Base-by-base conservation (phyloP, 2,888 invertebrate species). In the Brenthis hecate region DNA sequence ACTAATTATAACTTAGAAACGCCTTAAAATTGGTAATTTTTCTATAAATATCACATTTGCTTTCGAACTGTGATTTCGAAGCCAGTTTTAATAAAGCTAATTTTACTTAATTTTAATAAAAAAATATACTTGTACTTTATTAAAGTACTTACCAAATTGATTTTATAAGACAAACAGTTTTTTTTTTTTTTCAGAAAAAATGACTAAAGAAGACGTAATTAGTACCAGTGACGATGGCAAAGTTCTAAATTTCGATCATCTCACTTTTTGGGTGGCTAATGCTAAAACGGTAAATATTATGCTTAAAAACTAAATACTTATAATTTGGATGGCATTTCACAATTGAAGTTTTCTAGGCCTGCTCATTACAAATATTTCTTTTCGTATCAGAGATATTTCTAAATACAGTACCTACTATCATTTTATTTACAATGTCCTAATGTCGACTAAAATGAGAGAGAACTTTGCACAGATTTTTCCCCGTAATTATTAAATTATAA, bases 241-340 rank as follows among this genome's bases (percentile, higher is more conserved):
- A 74, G 87, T 92, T 14, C 65, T 91, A 8, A 85, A 85, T 72
- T 92, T 92, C 56, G 86, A 91, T 57, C 91, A 92, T 72, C 80
- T 92, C 0, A 81, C 89, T n/a, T 91, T 92, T 73, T 88, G 88
- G 87, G 92, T 92, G 28, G 86, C 84, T 0, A 92, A 92, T 75
- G 88, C 92, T 11, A 91, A 88, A 83, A 86, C 85, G 72, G 92
- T 92, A 77, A 85, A 86, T 78, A 66, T 28, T 28, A 28, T 28
- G 28, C 28, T 19, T 19, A 19, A 1, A 19, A 1, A 19, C 19
- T 19, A 19, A 19, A 19, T 19, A 19, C 19, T 19, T 19, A 58
- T 16, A 36, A 36, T 23, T 19, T 32, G 6, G 13, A 36, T 36
- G 14, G 11, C 8, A 32, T 4, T 16, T 47, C 1, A 23, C 1